Evolutionary conservation across 2,888 invertebrate genomes (phyloP).

Genomic region (Drosophila robusta): DNA sequence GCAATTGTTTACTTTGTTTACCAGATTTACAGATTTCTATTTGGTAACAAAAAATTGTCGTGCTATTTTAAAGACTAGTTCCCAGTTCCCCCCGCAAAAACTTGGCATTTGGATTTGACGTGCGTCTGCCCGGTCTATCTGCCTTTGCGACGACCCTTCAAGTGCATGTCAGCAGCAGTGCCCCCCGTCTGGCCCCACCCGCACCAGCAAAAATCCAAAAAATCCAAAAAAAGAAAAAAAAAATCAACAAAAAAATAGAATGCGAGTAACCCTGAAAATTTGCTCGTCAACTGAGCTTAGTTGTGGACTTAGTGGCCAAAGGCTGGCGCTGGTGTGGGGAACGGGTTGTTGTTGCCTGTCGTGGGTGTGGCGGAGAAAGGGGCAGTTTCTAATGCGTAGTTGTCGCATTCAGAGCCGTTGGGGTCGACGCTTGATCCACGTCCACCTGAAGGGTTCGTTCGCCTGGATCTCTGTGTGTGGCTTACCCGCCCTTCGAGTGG

Average conservation of each 20-base stretch:
- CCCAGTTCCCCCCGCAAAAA: conserved; percentile 13
- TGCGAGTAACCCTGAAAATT: conserved; percentile 71
- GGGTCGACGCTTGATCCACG: conserved; percentile 23
- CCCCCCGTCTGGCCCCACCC: conserved; percentile 13
- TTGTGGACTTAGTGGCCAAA: conserved; percentile 58
- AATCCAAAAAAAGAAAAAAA: conserved; percentile 6
- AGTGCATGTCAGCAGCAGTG: conserved; percentile 48
- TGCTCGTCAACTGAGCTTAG: conserved; percentile 72
- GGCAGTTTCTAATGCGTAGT: conserved; percentile 53
- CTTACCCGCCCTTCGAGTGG: conserved; percentile 10
- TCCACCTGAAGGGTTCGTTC: conserved; percentile 63
- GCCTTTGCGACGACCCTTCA: conserved; percentile 31
- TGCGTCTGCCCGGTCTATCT: conserved; percentile 37
- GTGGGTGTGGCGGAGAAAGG: not conserved
- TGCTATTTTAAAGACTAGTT: conserved; percentile 31
- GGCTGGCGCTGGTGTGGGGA: not conserved
- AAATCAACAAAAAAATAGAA: conserved; percentile 22
- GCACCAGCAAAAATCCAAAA: not conserved
- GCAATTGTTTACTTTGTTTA: conserved; percentile 73
- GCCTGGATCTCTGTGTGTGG: conserved; percentile 5
- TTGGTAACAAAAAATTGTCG: conserved; percentile 40
- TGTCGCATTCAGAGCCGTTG: conserved; percentile 61
- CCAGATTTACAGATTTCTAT: conserved; percentile 62
- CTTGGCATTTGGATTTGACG: conserved; percentile 46
- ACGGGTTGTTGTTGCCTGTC: conserved; percentile 2